Evolutionary conservation across 2,888 invertebrate species (phyloP).

Genomic region (Phrixothrix hirtus): DNA sequence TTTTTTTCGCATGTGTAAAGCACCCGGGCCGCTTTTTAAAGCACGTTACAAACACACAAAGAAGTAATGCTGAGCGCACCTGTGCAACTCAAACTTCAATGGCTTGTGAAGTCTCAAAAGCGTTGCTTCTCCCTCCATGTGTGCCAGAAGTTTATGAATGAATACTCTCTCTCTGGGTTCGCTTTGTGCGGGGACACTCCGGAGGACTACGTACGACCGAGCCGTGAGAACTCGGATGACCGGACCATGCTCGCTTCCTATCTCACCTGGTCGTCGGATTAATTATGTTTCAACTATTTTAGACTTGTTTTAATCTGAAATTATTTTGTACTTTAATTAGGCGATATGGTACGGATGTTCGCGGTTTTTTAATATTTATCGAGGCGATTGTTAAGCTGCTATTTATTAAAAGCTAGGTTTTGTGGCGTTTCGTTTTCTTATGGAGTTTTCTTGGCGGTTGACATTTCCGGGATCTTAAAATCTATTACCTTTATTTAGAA

Average conservation of each 20-base stretch:
- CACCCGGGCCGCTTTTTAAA: constrained; percentile 9
- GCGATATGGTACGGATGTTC: constrained; percentile 19
- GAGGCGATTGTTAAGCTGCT: constrained; percentile 2
- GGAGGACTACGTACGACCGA: constrained; percentile 18
- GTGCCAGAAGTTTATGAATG: constrained; percentile 57
- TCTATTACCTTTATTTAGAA: too few relatives aligned
- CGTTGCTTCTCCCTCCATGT: constrained; percentile 46
- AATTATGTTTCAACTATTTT: constrained; percentile 27
- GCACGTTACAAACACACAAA: constrained; percentile 23
- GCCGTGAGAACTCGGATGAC: constrained; percentile 38
- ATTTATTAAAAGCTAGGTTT: constrained; percentile 3
- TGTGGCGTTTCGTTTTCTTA: constrained; percentile 8
- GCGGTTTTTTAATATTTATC: constrained; percentile 23
- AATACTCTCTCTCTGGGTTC: constrained; percentile 56
- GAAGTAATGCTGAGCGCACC: constrained; percentile 39
- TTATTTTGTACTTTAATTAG: constrained; percentile 23
- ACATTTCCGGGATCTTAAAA: constrained; percentile 5
- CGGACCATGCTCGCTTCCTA: constrained; percentile 24
- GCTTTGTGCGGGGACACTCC: constrained; percentile 17
- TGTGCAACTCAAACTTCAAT: constrained; percentile 43
- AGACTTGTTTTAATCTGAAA: constrained; percentile 4
- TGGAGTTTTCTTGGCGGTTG: constrained; percentile 4
- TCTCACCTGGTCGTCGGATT: constrained; percentile 33
- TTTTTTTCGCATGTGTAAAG: not conserved
- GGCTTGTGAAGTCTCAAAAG: constrained; percentile 41